Percentiles rank a stretch among this genome's conserved stretches.
These are phyloP conservation scores for Sycophaga agraensis DNA, from an alignment of 1,140 invertebrate species.

Conservation along the genomic window DNA sequence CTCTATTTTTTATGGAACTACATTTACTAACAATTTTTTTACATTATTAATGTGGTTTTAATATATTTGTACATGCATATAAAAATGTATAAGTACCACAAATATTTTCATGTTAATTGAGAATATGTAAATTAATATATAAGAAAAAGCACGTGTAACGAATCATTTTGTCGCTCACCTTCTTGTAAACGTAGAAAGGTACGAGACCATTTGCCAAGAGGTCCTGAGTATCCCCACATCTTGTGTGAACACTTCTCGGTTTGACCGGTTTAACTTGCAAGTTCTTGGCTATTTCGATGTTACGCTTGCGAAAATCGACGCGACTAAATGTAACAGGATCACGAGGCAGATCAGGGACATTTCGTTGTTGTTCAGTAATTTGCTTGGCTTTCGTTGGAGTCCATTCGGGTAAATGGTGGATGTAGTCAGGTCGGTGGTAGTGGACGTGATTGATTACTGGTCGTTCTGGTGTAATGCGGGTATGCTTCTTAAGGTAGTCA, in stretches of 20 bases:
- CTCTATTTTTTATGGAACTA: no score
- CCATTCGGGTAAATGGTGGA: slow-evolving; percentile 35
- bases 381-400: slow-evolving; percentile 26
- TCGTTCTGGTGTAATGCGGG: background rate
- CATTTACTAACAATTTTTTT: no score
- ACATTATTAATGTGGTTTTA: no score
- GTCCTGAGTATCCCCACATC: slow-evolving; percentile 49
- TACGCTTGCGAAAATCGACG: slow-evolving; percentile 59
- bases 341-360: background rate
- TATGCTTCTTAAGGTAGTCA: slow-evolving; percentile 62
- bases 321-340: background rate
- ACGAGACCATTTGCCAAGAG: slow-evolving; percentile 53
- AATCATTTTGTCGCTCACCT: slow-evolving; percentile 39
- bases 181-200: slow-evolving; percentile 50
- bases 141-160: no score
- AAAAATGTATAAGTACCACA: background rate
- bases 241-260: slow-evolving; percentile 52
- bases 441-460: slow-evolving; percentile 30
- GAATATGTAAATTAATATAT: background rate
- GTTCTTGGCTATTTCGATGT: slow-evolving; percentile 60
- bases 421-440: slow-evolving; percentile 32
- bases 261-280: slow-evolving; percentile 51
- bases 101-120: no score
- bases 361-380: no score
- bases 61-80: background rate